Conservation (phyloP, 2,113 vertebrate genomes). For the Lathamus discolor region DNA sequence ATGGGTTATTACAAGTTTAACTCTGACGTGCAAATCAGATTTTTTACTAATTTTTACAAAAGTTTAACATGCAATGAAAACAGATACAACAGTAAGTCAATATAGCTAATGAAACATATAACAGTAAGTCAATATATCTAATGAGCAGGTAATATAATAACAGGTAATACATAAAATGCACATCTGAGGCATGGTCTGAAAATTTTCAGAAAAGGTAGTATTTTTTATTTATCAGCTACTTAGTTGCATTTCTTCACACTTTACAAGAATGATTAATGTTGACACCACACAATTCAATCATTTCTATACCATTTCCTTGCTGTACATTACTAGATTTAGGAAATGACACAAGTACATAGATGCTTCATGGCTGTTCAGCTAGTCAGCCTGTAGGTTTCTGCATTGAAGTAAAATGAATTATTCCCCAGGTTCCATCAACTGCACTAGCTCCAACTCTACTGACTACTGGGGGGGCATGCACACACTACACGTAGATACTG, state of each 20-base stretch:
- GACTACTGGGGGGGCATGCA: rapidly evolving
- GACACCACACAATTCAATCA: neutral
- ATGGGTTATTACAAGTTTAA: neutral
- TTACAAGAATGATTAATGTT: neutral
- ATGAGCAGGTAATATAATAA: neutral
- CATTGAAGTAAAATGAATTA: neutral
- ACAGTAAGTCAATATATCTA: neutral
- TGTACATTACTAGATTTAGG: neutral
- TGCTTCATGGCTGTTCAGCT: neutral
- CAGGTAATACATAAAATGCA: neutral
- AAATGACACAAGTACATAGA: neutral
- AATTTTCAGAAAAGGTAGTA: neutral
- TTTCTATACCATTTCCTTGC: neutral
- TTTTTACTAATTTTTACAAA: neutral
- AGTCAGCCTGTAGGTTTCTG: neutral
- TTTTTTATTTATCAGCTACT: neutral
- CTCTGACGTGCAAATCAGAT: neutral
- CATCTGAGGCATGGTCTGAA: neutral
- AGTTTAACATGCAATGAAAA: neutral
- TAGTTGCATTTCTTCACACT: neutral
- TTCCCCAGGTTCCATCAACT: neutral
- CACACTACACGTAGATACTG: neutral
- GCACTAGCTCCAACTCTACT: rapidly evolving
- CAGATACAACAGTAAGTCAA: too few species aligned
- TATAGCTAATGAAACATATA: neutral